These are phyloP conservation scores for Callitettix versicolor DNA, from an alignment of 1,140 invertebrate genomes.

Conservation along the genomic window DNA sequence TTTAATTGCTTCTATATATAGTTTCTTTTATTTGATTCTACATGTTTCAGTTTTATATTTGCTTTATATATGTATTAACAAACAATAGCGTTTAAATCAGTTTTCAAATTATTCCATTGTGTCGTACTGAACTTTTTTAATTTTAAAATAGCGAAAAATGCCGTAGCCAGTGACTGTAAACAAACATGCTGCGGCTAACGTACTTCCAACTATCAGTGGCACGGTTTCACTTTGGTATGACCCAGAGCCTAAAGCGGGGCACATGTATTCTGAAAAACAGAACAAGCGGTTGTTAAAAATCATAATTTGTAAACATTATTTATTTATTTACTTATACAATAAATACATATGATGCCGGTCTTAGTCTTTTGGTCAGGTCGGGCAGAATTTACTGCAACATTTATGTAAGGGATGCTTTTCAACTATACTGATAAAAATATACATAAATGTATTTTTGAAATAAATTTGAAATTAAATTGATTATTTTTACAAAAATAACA, in stretches of 20 bases:
- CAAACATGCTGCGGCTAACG: conserved; percentile 65
- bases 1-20: no score
- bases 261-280: conserved; percentile 27
- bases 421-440: neutral
- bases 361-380: no score
- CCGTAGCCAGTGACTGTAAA: conserved; percentile 74
- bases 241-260: conserved; percentile 24
- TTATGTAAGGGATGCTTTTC: no score
- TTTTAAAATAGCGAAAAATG: conserved; percentile 74
- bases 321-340: neutral
- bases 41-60: no score
- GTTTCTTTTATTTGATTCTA: no score
- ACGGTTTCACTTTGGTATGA: conserved; percentile 64
- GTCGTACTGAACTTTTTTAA: conserved; percentile 85
- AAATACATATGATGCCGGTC: neutral
- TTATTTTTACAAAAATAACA: no score
- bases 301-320: neutral
- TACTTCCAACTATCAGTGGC: conserved; percentile 77
- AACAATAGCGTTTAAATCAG: no score
- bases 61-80: no score
- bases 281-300: no score
- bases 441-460: no score
- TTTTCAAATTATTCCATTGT: conserved; percentile 66
- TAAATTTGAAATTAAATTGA: no score
- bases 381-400: no score